Conservation (phyloP, 35 echinoderm and acorn worm genomes). For the Diadema setosum region DNA sequence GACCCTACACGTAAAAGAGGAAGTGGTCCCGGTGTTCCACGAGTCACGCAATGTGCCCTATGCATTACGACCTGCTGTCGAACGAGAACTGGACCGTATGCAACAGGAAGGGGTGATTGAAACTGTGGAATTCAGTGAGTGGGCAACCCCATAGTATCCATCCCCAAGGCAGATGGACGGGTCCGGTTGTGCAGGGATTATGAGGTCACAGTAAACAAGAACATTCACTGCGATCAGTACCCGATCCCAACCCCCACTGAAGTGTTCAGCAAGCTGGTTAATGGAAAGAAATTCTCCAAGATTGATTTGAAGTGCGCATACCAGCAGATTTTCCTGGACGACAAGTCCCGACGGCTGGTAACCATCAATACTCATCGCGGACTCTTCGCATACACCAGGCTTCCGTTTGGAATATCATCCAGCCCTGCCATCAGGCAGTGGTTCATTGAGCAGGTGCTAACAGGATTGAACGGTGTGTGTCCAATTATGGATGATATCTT, state of each 20-base stretch:
- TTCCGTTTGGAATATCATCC: constrained; percentile 50
- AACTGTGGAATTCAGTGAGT: constrained; percentile 13
- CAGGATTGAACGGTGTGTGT: background rate
- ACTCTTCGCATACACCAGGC: constrained; percentile 8
- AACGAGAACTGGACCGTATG: too few species aligned
- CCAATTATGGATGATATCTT: constrained; percentile 34
- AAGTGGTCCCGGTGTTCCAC: constrained; percentile 11
- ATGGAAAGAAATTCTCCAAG: constrained; percentile 35
- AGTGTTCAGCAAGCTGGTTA: constrained; percentile 37
- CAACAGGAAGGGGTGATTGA: background rate
- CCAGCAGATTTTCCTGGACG: constrained; percentile 44
- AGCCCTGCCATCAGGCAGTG: constrained; percentile 43
- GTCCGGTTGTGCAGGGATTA: constrained; percentile 46
- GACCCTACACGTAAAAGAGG: background rate
- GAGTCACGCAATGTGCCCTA: constrained; percentile 34
- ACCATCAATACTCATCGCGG: constrained; percentile 32
- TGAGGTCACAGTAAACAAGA: constrained; percentile 22
- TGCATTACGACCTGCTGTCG: too few species aligned
- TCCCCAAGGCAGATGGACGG: constrained; percentile 1
- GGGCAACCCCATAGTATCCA: constrained; percentile 13
- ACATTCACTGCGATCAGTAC: constrained; percentile 17
- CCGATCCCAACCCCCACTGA: constrained; percentile 45
- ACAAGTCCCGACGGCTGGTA: constrained; percentile 1
- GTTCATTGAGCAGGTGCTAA: constrained; percentile 17
- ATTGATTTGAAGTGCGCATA: constrained; percentile 44